These are phyloP conservation scores for Phaenicophaeus curvirostris DNA, from an alignment of 2,797 vertebrate genomes.

Conservation along the genomic window DNA sequence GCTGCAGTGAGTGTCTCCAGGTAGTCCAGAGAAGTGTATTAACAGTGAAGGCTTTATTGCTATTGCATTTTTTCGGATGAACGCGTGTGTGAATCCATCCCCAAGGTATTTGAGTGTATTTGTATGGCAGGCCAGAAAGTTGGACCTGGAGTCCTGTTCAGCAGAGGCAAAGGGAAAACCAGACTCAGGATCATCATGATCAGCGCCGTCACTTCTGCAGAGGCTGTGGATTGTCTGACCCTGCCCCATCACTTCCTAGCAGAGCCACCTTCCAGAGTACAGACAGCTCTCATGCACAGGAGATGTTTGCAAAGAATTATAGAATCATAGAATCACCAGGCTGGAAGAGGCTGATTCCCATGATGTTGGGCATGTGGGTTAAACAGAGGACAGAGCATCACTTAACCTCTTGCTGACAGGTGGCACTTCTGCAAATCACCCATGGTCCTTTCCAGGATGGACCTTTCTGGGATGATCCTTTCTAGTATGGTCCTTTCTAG, in stretches of 20 bases:
- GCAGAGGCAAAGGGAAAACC: background rate
- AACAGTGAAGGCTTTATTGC: background rate
- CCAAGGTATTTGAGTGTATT: background rate
- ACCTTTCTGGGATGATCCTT: background rate
- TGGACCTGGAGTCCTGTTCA: background rate
- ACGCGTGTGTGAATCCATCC: background rate
- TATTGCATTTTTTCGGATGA: background rate
- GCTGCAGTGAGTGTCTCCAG: background rate
- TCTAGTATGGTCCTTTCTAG: background rate
- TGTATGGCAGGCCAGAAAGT: background rate
- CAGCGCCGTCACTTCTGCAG: background rate
- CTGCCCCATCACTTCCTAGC: background rate
- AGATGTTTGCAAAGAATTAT: background rate
- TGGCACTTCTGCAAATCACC: background rate
- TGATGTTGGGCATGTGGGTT: background rate
- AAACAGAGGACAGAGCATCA: background rate
- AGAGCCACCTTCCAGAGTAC: background rate
- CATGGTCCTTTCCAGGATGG: background rate
- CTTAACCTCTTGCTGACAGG: background rate
- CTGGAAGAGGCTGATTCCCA: background rate
- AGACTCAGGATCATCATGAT: background rate
- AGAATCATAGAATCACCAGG: no score
- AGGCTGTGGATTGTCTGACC: background rate
- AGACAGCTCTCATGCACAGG: background rate
- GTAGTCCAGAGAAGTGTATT: background rate